Percentiles rank a stretch among this genome's conserved stretches.
phyloP scores from a whole-genome alignment of 2,888 invertebrate genomes.

The Entomobrya proxima region DNA sequence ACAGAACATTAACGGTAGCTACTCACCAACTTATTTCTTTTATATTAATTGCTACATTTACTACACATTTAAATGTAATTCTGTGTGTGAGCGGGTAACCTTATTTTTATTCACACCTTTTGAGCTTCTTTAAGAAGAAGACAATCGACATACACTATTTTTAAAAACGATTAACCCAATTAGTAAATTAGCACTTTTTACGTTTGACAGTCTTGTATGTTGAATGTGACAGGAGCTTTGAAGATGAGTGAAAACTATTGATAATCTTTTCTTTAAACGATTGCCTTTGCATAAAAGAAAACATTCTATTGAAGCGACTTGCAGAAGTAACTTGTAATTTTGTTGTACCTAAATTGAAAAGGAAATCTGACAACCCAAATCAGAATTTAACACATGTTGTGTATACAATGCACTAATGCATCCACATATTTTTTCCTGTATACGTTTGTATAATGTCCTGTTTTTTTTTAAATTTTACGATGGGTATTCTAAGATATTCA shows the following conservation, averaged over 20 bases:
- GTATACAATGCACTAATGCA: too few species aligned
- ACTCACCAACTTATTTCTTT: neutral
- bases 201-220: slow-evolving; percentile 31
- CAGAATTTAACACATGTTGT: too few species aligned
- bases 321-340: too few species aligned
- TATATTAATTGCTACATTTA: neutral
- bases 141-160: slow-evolving; percentile 2
- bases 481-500: neutral
- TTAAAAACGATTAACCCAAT: slow-evolving; percentile 56
- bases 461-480: neutral
- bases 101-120: neutral
- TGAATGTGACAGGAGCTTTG: neutral
- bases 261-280: too few species aligned
- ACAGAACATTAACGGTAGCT: neutral
- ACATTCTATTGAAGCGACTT: too few species aligned
- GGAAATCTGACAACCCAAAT: too few species aligned
- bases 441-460: too few species aligned
- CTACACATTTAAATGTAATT: neutral
- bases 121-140: neutral
- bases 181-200: slow-evolving; percentile 54
- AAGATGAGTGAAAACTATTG: neutral
- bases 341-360: too few species aligned
- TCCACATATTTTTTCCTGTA: too few species aligned
- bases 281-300: too few species aligned
- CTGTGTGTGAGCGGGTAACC: slow-evolving; percentile 8